Percentiles rank a stretch among this genome's conserved stretches.
Conservation (phyloP, 1,140 invertebrate species). For the Latrodectus geometricus region DNA sequence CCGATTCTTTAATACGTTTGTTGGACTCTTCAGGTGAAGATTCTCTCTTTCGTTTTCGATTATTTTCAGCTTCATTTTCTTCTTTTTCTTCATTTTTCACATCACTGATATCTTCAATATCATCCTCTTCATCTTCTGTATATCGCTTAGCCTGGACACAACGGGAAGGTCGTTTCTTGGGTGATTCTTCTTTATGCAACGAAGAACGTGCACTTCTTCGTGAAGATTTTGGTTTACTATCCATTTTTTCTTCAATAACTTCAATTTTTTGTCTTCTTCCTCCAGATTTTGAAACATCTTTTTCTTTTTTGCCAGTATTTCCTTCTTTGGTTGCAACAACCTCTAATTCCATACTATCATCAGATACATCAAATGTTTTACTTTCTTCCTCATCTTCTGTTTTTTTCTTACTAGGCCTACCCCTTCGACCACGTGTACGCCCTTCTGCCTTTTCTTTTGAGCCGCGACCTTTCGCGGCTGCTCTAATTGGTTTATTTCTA, state of each 20-base stretch:
- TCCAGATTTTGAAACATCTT: neutral
- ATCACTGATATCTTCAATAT: slow-evolving; percentile 37
- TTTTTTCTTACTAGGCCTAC: slow-evolving; percentile 42
- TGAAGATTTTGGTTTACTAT: slow-evolving; percentile 18
- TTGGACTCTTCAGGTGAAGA: slow-evolving; percentile 31
- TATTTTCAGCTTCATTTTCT: neutral
- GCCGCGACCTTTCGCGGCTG: neutral
- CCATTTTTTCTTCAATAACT: slow-evolving; percentile 9
- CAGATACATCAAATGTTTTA: slow-evolving; percentile 31
- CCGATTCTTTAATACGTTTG: slow-evolving; percentile 37
- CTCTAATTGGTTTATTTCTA: neutral
- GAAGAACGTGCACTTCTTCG: slow-evolving; percentile 24
- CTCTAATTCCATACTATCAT: slow-evolving; percentile 28
- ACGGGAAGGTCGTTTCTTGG: slow-evolving; percentile 49
- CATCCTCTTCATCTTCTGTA: slow-evolving; percentile 53
- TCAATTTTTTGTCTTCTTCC: slow-evolving; percentile 16
- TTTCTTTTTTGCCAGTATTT: slow-evolving; percentile 6
- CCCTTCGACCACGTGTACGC: neutral
- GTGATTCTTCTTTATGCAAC: slow-evolving; percentile 21
- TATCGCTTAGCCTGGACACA: slow-evolving; percentile 40
- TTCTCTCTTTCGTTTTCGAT: slow-evolving; percentile 29
- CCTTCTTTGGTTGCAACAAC: slow-evolving; percentile 6
- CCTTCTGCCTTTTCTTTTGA: slow-evolving; percentile 30
- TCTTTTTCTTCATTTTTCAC: slow-evolving; percentile 34
- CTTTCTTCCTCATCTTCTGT: slow-evolving; percentile 35